phyloP scores from a whole-genome alignment of 2,888 invertebrate species.

The Dinocampus coccinellae region DNA sequence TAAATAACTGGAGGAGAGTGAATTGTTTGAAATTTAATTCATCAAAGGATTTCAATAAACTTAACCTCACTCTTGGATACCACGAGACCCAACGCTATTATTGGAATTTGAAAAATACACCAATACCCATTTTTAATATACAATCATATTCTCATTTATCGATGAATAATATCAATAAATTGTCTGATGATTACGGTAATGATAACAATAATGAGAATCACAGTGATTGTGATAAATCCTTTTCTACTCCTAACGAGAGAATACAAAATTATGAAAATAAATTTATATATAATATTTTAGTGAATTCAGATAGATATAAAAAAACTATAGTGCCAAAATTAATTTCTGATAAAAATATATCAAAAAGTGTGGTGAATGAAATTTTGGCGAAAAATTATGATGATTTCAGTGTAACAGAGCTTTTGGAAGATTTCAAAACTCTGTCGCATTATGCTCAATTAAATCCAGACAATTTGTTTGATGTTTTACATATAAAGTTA shows the following conservation, averaged over 20 bases:
- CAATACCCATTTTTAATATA: neutral
- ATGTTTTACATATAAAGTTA: constrained; percentile 68
- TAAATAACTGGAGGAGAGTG: constrained; percentile 20
- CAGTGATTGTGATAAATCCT: too few species aligned
- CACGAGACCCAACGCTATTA: neutral
- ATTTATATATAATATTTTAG: constrained; percentile 69
- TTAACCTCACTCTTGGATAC: constrained; percentile 37
- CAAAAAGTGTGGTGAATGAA: constrained; percentile 57
- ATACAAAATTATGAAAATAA: constrained; percentile 67
- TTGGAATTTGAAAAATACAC: neutral
- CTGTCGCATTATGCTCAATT: constrained; percentile 66
- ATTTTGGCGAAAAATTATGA: constrained; percentile 45
- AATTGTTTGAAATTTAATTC: constrained; percentile 14
- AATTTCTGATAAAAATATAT: constrained; percentile 24
- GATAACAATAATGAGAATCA: neutral
- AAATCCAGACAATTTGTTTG: constrained; percentile 66
- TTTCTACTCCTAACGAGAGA: too few species aligned
- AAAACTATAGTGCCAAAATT: constrained; percentile 29
- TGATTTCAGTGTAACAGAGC: constrained; percentile 55
- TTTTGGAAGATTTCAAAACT: constrained; percentile 65
- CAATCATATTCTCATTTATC: neutral
- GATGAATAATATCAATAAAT: neutral
- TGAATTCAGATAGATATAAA: constrained; percentile 37
- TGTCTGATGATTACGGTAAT: neutral
- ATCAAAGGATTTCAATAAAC: constrained; percentile 13